These are phyloP conservation scores for Pandemis corylana DNA, from an alignment of 2,888 invertebrate species.

Conservation along the genomic window DNA sequence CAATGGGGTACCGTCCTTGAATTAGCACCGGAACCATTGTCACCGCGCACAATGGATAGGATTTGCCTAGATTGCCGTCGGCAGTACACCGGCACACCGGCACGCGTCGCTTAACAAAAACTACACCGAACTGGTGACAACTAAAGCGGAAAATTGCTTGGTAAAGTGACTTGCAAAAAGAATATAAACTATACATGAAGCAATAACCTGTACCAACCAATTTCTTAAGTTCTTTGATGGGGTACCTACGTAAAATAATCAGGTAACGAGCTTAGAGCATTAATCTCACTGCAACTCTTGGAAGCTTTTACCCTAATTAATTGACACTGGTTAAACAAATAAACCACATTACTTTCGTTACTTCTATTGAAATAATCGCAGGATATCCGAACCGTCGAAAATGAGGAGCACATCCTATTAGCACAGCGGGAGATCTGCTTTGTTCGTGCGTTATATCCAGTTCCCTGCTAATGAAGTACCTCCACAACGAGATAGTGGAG, in stretches of 20 bases:
- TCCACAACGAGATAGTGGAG: conserved; percentile 25
- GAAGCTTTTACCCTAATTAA: background rate
- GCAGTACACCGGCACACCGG: conserved; percentile 46
- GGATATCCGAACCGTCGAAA: conserved; percentile 1
- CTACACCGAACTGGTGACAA: conserved; percentile 55
- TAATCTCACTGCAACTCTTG: background rate
- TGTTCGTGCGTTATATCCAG: conserved; percentile 17
- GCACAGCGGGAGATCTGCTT: conserved; percentile 15
- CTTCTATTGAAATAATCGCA: background rate
- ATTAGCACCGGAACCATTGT: conserved; percentile 80
- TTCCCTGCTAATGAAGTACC: conserved; percentile 13
- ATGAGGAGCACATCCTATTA: conserved; percentile 8
- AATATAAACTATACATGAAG: conserved; percentile 6
- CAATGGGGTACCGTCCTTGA: conserved; percentile 78
- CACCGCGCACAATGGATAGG: conserved; percentile 75
- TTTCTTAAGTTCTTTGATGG: conserved; percentile 5
- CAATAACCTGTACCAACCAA: background rate
- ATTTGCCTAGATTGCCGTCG: conserved; percentile 71
- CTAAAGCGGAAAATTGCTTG: conserved; percentile 52
- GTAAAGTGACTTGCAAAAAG: conserved; percentile 13
- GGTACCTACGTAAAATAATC: background rate
- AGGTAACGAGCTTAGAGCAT: background rate
- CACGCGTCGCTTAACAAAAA: conserved; percentile 65
- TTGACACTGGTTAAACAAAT: background rate
- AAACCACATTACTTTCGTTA: background rate